Evolutionary conservation across 2,888 invertebrate genomes (phyloP).

Genomic region (Cyclophora albipunctata): DNA sequence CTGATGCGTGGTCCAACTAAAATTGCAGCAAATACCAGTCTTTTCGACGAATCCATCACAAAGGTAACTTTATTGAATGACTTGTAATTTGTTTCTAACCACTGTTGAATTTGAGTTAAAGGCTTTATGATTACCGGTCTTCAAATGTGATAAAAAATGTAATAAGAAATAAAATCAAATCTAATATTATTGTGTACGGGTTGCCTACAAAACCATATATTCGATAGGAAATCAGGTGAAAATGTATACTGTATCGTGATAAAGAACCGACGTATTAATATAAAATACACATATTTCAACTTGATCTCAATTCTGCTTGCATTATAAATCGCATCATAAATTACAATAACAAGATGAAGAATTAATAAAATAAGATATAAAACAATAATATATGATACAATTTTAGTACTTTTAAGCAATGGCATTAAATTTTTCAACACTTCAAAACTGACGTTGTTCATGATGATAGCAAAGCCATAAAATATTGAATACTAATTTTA

Average conservation of each 20-base stretch:
- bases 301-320: no score
- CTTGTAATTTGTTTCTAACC: slow-evolving; percentile 19
- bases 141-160: slow-evolving; percentile 4
- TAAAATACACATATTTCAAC: no score
- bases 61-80: slow-evolving; percentile 20
- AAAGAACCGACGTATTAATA: no score
- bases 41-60: slow-evolving; percentile 15
- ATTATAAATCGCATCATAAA: slow-evolving; percentile 2
- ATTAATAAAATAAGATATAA: slow-evolving; percentile 11
- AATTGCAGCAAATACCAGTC: slow-evolving; percentile 24
- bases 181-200: no score
- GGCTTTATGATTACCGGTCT: slow-evolving; percentile 14
- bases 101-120: slow-evolving; percentile 16
- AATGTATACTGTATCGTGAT: no score
- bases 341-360: slow-evolving; percentile 9
- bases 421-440: slow-evolving; percentile 24
- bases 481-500: slow-evolving; percentile 37
- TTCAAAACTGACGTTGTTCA: slow-evolving; percentile 25
- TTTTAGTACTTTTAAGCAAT: slow-evolving; percentile 15
- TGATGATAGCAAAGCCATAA: slow-evolving; percentile 23
- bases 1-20: slow-evolving; percentile 23
- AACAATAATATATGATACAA: slow-evolving; percentile 17
- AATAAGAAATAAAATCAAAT: slow-evolving; percentile 6
- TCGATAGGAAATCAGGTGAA: no score
- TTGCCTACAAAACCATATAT: no score